Conservation (phyloP, 2,113 vertebrate species). For the Cinclus cinclus region DNA sequence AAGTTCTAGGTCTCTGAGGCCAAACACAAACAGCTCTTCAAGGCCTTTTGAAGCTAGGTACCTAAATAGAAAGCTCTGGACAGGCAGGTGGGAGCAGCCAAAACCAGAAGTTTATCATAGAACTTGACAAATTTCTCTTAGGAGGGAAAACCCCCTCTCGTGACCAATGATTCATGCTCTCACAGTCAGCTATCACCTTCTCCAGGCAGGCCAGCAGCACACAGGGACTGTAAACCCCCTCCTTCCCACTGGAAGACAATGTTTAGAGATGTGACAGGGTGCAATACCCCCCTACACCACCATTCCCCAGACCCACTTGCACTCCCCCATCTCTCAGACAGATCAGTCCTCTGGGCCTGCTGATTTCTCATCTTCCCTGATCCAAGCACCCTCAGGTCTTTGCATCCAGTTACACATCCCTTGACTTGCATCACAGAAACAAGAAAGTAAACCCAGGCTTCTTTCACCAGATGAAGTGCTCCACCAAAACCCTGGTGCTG, state of each 20-base stretch:
- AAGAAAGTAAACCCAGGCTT: neutral
- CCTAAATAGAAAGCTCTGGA: neutral
- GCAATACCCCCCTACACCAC: accelerated
- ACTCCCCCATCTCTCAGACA: accelerated
- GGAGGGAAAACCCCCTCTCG: neutral
- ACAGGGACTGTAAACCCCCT: neutral
- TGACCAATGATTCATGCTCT: neutral
- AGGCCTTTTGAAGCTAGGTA: neutral
- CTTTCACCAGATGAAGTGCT: neutral
- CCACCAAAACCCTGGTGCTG: neutral
- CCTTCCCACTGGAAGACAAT: neutral
- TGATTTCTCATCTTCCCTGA: neutral
- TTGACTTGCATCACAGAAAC: neutral
- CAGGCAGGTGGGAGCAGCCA: neutral
- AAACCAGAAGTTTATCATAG: neutral
- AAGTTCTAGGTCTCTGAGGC: neutral
- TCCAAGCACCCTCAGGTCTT: neutral
- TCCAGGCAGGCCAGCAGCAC: neutral
- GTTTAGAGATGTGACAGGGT: accelerated
- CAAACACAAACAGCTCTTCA: neutral
- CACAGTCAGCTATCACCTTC: neutral
- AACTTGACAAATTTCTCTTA: neutral
- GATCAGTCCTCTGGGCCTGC: neutral
- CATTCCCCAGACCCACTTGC: neutral
- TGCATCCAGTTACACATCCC: neutral